Conservation (phyloP, 2,113 vertebrate genomes). For the Phylloscopus trochiloides region DNA sequence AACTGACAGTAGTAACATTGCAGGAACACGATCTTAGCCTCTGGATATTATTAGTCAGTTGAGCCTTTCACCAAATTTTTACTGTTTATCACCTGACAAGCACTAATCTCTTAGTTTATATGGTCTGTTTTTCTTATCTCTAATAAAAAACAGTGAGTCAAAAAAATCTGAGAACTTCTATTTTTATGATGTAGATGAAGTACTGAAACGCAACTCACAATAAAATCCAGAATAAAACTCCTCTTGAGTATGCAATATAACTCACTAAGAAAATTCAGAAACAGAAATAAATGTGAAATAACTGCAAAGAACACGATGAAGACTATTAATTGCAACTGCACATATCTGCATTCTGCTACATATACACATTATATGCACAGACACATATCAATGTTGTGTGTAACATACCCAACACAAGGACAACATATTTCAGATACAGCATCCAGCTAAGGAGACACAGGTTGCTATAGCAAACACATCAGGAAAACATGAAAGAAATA, state of each 20-base stretch:
- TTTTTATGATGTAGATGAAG: not conserved
- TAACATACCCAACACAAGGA: fast-evolving
- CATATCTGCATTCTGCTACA: not conserved
- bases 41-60: not conserved
- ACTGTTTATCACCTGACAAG: not conserved
- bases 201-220: not conserved
- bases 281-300: not conserved
- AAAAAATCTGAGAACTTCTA: not conserved
- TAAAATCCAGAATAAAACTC: not conserved
- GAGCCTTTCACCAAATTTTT: not conserved
- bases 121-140: not conserved
- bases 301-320: not conserved
- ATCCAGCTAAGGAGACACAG: not conserved
- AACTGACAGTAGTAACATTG: not conserved
- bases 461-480: not conserved
- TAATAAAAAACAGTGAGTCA: not conserved
- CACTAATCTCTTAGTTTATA: not conserved
- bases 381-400: not conserved
- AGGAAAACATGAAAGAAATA: not conserved
- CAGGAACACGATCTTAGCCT: not conserved
- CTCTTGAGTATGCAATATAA: not conserved
- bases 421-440: not conserved
- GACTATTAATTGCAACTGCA: not conserved
- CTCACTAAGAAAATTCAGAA: not conserved
- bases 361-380: not conserved